These are phyloP conservation scores for Phylloscopus whistleri DNA, from an alignment of 2,113 vertebrate species.

Conservation along the genomic window DNA sequence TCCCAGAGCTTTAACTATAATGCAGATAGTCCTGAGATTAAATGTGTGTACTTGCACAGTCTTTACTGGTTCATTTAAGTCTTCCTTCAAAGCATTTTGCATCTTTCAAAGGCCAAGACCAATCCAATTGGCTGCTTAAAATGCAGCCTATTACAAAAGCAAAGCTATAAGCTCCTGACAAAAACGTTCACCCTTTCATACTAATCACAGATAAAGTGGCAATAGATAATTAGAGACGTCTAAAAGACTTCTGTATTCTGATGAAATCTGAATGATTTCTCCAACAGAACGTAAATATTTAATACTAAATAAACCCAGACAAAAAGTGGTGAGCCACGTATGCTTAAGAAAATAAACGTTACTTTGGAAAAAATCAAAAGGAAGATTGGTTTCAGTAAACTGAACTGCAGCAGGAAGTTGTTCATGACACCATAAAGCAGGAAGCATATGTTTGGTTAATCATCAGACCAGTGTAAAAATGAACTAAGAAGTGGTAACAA, in stretches of 20 bases:
- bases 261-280: not conserved
- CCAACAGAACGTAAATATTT: not conserved
- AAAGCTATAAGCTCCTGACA: slow-evolving; percentile 62
- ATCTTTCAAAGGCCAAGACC: slow-evolving; percentile 50
- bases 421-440: slow-evolving; percentile 1
- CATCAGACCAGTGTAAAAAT: not conserved
- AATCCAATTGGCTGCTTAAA: slow-evolving; percentile 58
- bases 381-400: slow-evolving; percentile 7
- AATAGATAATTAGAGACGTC: slow-evolving; percentile 50
- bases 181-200: slow-evolving; percentile 62
- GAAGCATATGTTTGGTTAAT: slow-evolving; percentile 44
- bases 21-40: slow-evolving; percentile 39
- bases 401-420: slow-evolving; percentile 38
- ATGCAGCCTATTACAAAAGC: slow-evolving; percentile 57
- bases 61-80: slow-evolving; percentile 47
- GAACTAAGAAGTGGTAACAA: slow-evolving; percentile 20
- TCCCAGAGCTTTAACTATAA: slow-evolving; percentile 38
- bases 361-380: not conserved
- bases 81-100: slow-evolving; percentile 61
- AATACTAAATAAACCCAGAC: not conserved
- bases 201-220: slow-evolving; percentile 58
- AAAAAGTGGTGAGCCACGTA: not conserved
- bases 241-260: slow-evolving; percentile 23
- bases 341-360: not conserved
- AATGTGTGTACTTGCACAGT: slow-evolving; percentile 35